These are phyloP conservation scores for Sarcoramphus papa DNA, from an alignment of 2,797 vertebrate genomes.

Conservation along the genomic window DNA sequence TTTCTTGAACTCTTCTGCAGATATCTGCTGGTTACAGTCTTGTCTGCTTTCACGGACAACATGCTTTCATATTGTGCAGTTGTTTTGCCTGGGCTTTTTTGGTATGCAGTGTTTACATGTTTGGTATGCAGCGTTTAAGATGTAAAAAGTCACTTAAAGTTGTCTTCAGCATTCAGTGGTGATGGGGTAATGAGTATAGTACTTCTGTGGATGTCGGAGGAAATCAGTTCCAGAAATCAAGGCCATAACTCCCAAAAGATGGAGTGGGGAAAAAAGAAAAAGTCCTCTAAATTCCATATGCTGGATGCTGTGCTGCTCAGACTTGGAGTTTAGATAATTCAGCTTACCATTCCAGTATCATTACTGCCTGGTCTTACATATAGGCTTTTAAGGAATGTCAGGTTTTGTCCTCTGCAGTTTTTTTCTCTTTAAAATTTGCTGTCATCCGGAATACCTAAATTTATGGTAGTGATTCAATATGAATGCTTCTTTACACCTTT, in stretches of 20 bases:
- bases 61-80: accelerated
- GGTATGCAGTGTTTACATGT: accelerated
- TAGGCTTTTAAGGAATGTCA: background rate
- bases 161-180: background rate
- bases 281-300: background rate
- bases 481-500: background rate
- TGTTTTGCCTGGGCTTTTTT: background rate
- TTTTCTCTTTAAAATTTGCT: background rate
- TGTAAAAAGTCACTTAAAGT: background rate
- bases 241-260: background rate
- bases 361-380: background rate
- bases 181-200: background rate
- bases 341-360: accelerated
- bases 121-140: background rate
- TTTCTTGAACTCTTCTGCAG: background rate
- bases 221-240: background rate
- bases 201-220: background rate
- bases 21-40: background rate
- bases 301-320: background rate
- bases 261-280: accelerated
- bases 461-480: background rate
- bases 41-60: background rate
- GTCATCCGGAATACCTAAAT: background rate
- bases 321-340: background rate
- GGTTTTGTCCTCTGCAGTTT: background rate